phyloP scores from a whole-genome alignment of 2,797 vertebrate species.

The Eleutherodactylus coqui region DNA sequence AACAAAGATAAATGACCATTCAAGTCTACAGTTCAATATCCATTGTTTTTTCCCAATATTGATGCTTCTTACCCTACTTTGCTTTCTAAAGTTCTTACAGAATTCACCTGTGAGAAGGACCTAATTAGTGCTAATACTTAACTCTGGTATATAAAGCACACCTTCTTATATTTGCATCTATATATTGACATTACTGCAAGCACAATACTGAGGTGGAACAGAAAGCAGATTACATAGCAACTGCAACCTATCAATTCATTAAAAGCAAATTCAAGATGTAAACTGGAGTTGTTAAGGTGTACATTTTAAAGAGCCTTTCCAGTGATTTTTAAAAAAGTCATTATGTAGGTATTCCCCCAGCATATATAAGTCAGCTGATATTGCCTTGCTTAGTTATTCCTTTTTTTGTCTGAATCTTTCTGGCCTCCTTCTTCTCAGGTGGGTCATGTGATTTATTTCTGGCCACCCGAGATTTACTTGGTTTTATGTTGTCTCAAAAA shows the following conservation, averaged over 20 bases:
- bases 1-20: constrained; percentile 18
- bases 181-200: constrained; percentile 12
- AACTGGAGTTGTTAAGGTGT: background rate
- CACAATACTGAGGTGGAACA: background rate
- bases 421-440: too few relatives aligned
- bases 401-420: too few relatives aligned
- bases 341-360: too few relatives aligned
- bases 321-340: too few relatives aligned
- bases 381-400: too few relatives aligned
- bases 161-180: background rate
- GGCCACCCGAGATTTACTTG: too few relatives aligned
- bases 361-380: too few relatives aligned
- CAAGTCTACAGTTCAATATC: background rate
- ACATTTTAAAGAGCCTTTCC: too few relatives aligned
- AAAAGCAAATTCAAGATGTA: background rate
- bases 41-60: background rate
- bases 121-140: background rate
- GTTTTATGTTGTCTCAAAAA: too few relatives aligned
- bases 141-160: background rate
- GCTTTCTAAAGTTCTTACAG: background rate
- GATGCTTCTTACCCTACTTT: background rate
- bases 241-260: constrained; percentile 3
- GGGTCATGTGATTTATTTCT: too few relatives aligned
- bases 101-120: background rate
- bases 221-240: background rate